Percentiles rank a stretch among this genome's conserved stretches.
Evolutionary conservation across 2,888 invertebrate genomes (phyloP).

Genomic region (Eurytoma adleriae): DNA sequence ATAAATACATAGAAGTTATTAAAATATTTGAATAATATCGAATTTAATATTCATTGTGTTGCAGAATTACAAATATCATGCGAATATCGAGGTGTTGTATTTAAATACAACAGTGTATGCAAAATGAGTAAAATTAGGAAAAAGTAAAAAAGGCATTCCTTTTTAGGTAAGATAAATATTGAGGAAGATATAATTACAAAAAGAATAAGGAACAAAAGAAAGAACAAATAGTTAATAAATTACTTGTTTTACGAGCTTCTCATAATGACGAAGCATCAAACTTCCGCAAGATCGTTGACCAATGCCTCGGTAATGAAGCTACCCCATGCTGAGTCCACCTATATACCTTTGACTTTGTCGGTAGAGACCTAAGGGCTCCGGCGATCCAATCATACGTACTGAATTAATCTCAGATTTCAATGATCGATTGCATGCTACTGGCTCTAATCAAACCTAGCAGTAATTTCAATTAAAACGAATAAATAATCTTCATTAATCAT

Average conservation of each 20-base stretch:
- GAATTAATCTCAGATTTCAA: slow-evolving; percentile 62
- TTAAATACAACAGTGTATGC: no score
- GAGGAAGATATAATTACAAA: no score
- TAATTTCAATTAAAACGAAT: slow-evolving; percentile 33
- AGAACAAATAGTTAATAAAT: slow-evolving; percentile 14
- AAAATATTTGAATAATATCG: no score
- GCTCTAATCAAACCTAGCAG: slow-evolving; percentile 62
- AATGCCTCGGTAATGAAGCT: slow-evolving; percentile 68
- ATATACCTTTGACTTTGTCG: slow-evolving; percentile 65
- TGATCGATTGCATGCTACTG: slow-evolving; percentile 69
- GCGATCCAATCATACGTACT: slow-evolving; percentile 34
- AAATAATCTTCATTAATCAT: slow-evolving; percentile 18
- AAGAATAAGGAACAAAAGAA: no score
- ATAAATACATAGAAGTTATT: no score
- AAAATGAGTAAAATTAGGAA: neutral
- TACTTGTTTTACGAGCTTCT: slow-evolving; percentile 22
- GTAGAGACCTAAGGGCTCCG: slow-evolving; percentile 22
- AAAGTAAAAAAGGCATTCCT: no score
- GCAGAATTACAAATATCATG: no score
- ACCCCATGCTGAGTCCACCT: slow-evolving; percentile 65
- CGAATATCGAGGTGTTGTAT: no score
- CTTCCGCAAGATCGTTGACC: slow-evolving; percentile 58
- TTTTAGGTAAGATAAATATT: no score
- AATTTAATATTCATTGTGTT: no score
- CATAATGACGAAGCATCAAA: slow-evolving; percentile 52